Percentiles rank a stretch among this genome's conserved stretches.
Evolutionary conservation across 2,888 invertebrate genomes (phyloP).

Genomic region (Cyclophora albipunctata): DNA sequence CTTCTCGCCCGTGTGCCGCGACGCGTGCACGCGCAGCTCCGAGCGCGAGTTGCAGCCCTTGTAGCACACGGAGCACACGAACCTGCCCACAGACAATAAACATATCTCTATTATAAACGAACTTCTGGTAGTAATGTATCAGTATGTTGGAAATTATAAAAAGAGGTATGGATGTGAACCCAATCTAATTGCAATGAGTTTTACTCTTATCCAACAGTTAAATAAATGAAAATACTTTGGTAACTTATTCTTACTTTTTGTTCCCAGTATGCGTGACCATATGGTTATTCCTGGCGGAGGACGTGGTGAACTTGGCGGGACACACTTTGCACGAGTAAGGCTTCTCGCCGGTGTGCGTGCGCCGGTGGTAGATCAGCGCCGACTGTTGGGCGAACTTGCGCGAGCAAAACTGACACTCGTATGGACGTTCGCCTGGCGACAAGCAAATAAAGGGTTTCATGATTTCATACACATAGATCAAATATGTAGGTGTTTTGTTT

Average conservation of each 20-base stretch:
- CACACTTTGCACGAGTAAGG: constrained; percentile 67
- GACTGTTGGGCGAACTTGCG: constrained; percentile 71
- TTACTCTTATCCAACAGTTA: too few relatives aligned
- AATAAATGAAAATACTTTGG: too few relatives aligned
- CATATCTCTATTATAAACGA: too few relatives aligned
- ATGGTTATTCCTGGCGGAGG: constrained; percentile 68
- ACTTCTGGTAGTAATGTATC: too few relatives aligned
- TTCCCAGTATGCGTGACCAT: constrained; percentile 62
- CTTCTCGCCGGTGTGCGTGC: constrained; percentile 72
- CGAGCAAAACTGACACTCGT: constrained; percentile 62
- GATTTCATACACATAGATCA: background rate
- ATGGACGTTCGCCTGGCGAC: constrained; percentile 62
- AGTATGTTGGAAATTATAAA: too few relatives aligned
- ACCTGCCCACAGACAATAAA: constrained; percentile 29
- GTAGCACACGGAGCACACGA: constrained; percentile 60
- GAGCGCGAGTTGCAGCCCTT: constrained; percentile 64
- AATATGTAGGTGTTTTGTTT: too few relatives aligned
- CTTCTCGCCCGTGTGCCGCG: constrained; percentile 63
- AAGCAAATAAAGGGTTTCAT: background rate
- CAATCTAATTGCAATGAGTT: too few relatives aligned
- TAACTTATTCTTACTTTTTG: constrained; percentile 42
- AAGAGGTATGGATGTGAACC: too few relatives aligned
- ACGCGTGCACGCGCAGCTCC: constrained; percentile 59
- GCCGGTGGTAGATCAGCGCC: constrained; percentile 67
- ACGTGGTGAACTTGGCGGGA: constrained; percentile 64